A percentile compares a stretch with the other conserved stretches of the same genome.
Conservation (phyloP, 2,797 vertebrate genomes). For the Eulemur albifrons region DNA sequence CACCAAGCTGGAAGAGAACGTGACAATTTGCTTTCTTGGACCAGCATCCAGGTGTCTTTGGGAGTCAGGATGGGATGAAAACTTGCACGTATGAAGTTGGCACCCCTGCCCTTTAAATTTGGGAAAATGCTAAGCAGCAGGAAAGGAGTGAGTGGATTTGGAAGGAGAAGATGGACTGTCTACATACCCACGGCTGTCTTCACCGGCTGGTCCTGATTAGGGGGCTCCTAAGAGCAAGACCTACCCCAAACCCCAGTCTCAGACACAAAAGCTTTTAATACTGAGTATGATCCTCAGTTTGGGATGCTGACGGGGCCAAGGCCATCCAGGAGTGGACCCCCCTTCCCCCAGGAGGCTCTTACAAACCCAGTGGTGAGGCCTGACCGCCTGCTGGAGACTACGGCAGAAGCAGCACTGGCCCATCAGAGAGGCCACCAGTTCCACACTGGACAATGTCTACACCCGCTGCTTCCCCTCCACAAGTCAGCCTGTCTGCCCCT, state of each 20-base stretch:
- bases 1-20: neutral
- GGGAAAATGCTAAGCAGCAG: neutral
- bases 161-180: neutral
- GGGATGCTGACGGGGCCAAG: neutral
- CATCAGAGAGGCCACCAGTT: neutral
- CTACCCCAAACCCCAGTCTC: neutral
- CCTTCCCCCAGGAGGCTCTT: neutral
- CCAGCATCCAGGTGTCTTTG: neutral
- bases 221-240: neutral
- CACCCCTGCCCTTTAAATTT: neutral
- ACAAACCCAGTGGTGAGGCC: neutral
- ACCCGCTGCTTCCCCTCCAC: neutral
- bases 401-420: neutral
- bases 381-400: neutral
- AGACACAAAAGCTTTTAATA: neutral
- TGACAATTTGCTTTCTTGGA: neutral
- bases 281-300: neutral
- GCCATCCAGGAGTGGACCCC: rapidly evolving
- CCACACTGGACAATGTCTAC: neutral
- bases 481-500: neutral
- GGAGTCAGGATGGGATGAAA: neutral
- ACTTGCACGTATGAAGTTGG: neutral
- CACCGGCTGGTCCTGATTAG: neutral
- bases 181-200: neutral
- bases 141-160: neutral